Evolutionary conservation across 2,797 vertebrate genomes (phyloP).

Genomic region (Zenarchopterus dispar): DNA sequence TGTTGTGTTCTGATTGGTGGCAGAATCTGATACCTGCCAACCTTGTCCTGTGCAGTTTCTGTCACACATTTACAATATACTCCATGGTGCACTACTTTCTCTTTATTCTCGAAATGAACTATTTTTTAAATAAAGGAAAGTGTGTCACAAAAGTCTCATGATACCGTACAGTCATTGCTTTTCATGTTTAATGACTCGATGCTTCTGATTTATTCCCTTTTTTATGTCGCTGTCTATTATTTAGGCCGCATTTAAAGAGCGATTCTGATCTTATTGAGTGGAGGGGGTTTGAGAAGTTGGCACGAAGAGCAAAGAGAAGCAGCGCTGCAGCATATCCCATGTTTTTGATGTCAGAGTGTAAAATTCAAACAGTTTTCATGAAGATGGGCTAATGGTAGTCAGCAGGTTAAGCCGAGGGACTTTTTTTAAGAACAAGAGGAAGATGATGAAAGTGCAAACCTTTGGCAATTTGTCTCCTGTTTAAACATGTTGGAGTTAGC

Average conservation of each 20-base stretch:
- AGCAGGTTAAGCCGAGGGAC: constrained; percentile 9
- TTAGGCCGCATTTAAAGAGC: constrained; percentile 35
- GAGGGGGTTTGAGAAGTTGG: constrained; percentile 8
- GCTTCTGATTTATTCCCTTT: constrained; percentile 50
- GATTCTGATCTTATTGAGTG: constrained; percentile 27
- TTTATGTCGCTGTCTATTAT: constrained; percentile 48
- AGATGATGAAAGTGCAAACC: constrained; percentile 65
- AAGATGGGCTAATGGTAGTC: constrained; percentile 50
- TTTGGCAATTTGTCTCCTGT: constrained; percentile 50
- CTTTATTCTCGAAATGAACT: constrained; percentile 76
- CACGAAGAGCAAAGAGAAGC: constrained; percentile 38
- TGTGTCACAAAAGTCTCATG: constrained; percentile 75
- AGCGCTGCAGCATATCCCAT: constrained; percentile 28
- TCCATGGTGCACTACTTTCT: constrained; percentile 79
- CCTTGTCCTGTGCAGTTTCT: constrained; percentile 78
- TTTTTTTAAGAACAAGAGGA: constrained; percentile 47
- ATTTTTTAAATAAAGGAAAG: constrained; percentile 87
- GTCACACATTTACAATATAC: constrained; percentile 74
- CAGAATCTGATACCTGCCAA: constrained; percentile 72
- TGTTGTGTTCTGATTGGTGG: constrained; percentile 76
- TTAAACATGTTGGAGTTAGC: constrained; percentile 58
- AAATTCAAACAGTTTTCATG: constrained; percentile 26
- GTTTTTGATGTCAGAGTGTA: constrained; percentile 24
- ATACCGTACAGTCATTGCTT: constrained; percentile 64
- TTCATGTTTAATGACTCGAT: constrained; percentile 69